Evolutionary conservation across 1,140 invertebrate genomes (phyloP), one percentile per base, ranked within the genome.

Genomic region (Drosophila equinoxialis): DNA sequence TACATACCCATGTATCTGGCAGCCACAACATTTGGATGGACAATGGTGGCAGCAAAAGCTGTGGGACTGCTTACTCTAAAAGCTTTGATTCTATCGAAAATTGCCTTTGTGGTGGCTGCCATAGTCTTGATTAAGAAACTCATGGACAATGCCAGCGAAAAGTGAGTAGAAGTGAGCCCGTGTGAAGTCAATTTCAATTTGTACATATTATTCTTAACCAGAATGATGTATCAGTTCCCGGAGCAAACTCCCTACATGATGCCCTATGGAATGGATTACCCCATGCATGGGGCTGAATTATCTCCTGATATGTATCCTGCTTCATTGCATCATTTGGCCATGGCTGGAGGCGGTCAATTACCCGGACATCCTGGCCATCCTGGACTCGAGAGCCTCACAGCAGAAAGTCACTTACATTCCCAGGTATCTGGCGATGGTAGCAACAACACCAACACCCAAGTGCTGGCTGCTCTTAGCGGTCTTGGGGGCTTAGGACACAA

Each of bases 1-100:
- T 91, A 95, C 20, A 90, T 95, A 26, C 94, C 94, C 17, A 92
- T 95, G 77, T 84, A 95, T 26, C 91, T 95, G 71, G 95, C 94
- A 17, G 94, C 94, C 85, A 95, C 95, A 70, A 93, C 94, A 1
- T 93, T 94, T 2, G 94, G 94, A 13, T 92, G 94, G 58, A 93
- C 93, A 13, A 93, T 95, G 66, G 93, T 94, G 30, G 93, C 93
- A 0, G 87, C 95, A 57, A 93, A 93, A 35, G 91, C 94, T 30
- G 93, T 95, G 35, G 93, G 94, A 1, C 74, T 94, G 1, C 90
- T 95, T 0, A 94, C 94, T 0, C 73, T 95, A 2, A 95, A 95
- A 83, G 94, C 95, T 0, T 92, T 95, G 66, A 81, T 94, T 14
- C 92, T 94, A 2, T 94, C 94, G 30, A 95, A 95, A 82, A 82